Percentiles rank a stretch among this genome's conserved stretches.
Evolutionary conservation across 2,888 invertebrate genomes (phyloP).

Genomic region (Spatulosminthurus flaviceps): DNA sequence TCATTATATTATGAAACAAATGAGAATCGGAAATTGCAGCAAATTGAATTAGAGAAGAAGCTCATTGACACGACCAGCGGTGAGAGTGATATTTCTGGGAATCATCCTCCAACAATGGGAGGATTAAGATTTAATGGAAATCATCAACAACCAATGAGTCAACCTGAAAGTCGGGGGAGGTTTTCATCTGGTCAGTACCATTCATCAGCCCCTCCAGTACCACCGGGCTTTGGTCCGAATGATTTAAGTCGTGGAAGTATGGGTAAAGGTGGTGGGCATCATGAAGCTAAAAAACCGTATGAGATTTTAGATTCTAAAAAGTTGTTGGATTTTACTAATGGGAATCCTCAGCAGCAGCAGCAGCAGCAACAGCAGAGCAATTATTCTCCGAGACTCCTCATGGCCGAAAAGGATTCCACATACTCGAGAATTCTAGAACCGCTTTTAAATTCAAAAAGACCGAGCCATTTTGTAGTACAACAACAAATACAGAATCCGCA

Average conservation of each 20-base stretch:
- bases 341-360: constrained; percentile 33
- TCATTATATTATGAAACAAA: constrained; percentile 51
- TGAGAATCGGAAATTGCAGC: constrained; percentile 25
- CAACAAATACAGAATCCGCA: constrained; percentile 34
- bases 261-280: constrained; percentile 16
- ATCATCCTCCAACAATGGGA: constrained; percentile 55
- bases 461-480: constrained; percentile 18
- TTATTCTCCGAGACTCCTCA: constrained; percentile 59
- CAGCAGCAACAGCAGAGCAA: constrained; percentile 45
- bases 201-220: constrained; percentile 10
- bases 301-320: constrained; percentile 59
- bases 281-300: constrained; percentile 58
- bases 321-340: constrained; percentile 58
- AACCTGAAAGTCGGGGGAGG: constrained; percentile 50
- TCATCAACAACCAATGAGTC: constrained; percentile 52
- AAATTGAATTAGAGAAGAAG: constrained; percentile 53
- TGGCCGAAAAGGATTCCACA: constrained; percentile 61
- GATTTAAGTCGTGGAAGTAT: constrained; percentile 37
- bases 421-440: constrained; percentile 62
- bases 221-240: constrained; percentile 42
- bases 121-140: constrained; percentile 49
- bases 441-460: constrained; percentile 56
- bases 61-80: constrained; percentile 52
- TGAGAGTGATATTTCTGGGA: constrained; percentile 40
- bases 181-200: constrained; percentile 56